A percentile compares a stretch with the other conserved stretches of the same genome.
phyloP scores from a whole-genome alignment of 2,113 vertebrate genomes.

The Pygoscelis adeliae region DNA sequence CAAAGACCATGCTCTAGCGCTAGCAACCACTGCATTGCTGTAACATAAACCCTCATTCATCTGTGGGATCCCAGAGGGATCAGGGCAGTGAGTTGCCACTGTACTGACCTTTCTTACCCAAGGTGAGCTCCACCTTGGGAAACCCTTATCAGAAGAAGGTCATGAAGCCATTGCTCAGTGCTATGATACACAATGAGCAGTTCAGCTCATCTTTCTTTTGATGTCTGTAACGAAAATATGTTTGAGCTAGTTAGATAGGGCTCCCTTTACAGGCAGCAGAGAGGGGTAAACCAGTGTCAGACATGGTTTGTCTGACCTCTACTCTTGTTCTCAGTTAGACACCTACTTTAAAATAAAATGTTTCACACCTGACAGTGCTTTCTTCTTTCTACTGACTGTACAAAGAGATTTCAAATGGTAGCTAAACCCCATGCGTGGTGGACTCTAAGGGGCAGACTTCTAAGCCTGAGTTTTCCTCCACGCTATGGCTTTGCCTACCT shows the following conservation, averaged over 20 bases:
- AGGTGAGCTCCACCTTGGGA: neutral
- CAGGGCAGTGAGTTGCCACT: neutral
- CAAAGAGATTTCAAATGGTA: neutral
- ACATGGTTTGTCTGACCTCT: neutral
- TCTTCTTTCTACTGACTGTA: neutral
- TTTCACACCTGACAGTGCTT: neutral
- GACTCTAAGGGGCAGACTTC: neutral
- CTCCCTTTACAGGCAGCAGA: neutral
- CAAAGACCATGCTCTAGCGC: neutral
- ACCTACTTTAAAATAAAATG: neutral
- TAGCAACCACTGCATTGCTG: neutral
- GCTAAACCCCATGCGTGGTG: neutral
- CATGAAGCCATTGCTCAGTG: neutral
- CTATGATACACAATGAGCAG: neutral
- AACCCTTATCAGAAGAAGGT: neutral
- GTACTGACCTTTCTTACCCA: neutral
- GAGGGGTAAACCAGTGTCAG: neutral
- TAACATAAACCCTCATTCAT: neutral
- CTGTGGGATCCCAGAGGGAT: neutral
- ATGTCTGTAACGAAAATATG: neutral
- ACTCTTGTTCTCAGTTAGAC: neutral
- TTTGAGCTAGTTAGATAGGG: neutral
- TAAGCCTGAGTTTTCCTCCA: neutral
- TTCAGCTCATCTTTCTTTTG: neutral
- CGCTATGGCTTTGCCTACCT: neutral